Percentiles rank a stretch among this genome's conserved stretches.
phyloP scores from a whole-genome alignment of 2,113 vertebrate genomes.

The Atlantisia rogersi region DNA sequence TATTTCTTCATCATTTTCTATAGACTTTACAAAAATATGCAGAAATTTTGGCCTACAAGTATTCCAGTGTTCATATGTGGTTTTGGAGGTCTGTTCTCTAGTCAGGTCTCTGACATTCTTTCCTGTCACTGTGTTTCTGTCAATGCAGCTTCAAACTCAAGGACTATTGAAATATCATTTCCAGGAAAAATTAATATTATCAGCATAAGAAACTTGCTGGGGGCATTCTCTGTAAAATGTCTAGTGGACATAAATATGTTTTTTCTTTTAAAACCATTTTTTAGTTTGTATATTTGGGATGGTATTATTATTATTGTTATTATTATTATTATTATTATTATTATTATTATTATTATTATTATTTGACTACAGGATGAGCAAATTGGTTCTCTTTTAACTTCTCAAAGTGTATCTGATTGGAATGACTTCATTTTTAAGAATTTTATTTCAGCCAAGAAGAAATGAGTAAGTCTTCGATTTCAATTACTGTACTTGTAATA shows the following conservation, averaged over 20 bases:
- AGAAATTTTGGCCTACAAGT: background rate
- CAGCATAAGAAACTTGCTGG: background rate
- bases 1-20: background rate
- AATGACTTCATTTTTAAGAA: background rate
- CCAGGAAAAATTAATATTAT: background rate
- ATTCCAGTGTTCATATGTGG: background rate
- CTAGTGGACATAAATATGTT: background rate
- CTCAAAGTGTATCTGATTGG: background rate
- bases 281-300: background rate
- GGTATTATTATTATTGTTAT: background rate
- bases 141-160: background rate
- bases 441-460: background rate
- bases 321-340: background rate
- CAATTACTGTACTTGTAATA: background rate
- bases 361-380: background rate
- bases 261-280: background rate
- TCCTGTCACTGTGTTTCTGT: background rate
- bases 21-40: background rate
- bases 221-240: accelerated
- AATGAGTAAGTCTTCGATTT: background rate
- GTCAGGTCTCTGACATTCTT: background rate
- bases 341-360: background rate
- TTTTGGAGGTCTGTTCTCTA: background rate
- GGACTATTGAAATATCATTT: background rate
- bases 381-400: background rate